Base-by-base conservation (phyloP, 2,888 invertebrate genomes). In the Thereva unica region DNA sequence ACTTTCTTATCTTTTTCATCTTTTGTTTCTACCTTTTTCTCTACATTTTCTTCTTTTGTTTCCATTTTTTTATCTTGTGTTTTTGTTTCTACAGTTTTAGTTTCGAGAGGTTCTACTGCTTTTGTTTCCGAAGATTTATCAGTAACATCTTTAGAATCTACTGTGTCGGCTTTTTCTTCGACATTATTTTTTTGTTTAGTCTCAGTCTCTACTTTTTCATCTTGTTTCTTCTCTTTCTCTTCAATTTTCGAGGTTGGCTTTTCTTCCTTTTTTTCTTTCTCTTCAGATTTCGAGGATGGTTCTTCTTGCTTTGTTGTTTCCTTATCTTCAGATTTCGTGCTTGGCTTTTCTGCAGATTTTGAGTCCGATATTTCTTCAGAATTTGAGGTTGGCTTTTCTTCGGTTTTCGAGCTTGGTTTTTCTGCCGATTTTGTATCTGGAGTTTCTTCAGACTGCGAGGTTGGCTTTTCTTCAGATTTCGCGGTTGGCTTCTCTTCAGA, bases 81-180 rank as follows among this genome's bases (percentile, higher is more conserved):
- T 23, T 23, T 23, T 23, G 23, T 23, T 23, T 71, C 75, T 1
- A 73, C 70, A 2, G 76, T 71, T 50, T 68, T 71, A 40, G 68
- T 66, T 35, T 53, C 57, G 34, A 1, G 44, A 8, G n/a, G n/a
- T 12, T 44, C n/a, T 34, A n/a, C 49, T 37, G 9, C 37, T 8
- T 9, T 42, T 49, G 37, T 12, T 8, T 53, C 6, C 9, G 23
- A 23, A 23, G 23, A 23, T 23, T 23, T 23, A 23, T 23, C 23
- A 23, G 23, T 23, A 23, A 23, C 23, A 23, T 23, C 23, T 23
- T 23, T 23, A 23, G 23, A 23, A 23, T 23, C 23, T 23, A 23
- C 23, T 23, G 23, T 2, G 23, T 23, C 23, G 23, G 2, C 23
- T 23, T 23, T 23, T 23, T 23, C 1, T 23, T 23, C 23, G 23